Evolutionary conservation across 1,140 invertebrate species (phyloP).

Genomic region (Cheumatopsyche charites): DNA sequence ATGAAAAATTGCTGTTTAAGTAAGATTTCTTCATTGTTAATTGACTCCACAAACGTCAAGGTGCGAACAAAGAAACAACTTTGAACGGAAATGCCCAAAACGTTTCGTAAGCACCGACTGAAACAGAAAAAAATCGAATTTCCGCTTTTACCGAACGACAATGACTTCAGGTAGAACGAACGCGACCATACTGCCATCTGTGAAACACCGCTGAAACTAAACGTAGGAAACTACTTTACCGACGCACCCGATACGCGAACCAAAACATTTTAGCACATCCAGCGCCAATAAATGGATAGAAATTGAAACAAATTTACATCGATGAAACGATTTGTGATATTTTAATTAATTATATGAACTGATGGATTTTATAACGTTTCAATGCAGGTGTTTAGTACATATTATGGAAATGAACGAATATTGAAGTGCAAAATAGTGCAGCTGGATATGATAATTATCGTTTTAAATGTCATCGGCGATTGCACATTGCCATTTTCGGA

Average conservation of each 20-base stretch:
- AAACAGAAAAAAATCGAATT: slow-evolving; percentile 26
- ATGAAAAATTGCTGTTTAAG: not conserved
- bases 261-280: not conserved
- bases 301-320: not conserved
- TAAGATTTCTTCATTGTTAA: slow-evolving; percentile 29
- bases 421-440: too few relatives aligned
- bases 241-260: slow-evolving; percentile 14
- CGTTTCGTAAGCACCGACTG: slow-evolving; percentile 27
- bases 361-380: too few relatives aligned
- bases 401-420: too few relatives aligned
- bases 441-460: not conserved
- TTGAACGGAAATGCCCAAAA: slow-evolving; percentile 35
- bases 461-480: not conserved
- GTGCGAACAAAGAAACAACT: slow-evolving; percentile 31
- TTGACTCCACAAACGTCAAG: slow-evolving; percentile 1
- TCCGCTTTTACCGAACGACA: slow-evolving; percentile 19
- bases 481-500: slow-evolving; percentile 10
- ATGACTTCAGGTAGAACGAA: not conserved
- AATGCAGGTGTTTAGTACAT: too few relatives aligned
- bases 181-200: slow-evolving; percentile 18
- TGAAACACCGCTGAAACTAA: not conserved
- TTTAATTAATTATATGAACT: too few relatives aligned
- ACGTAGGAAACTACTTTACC: slow-evolving; percentile 16
- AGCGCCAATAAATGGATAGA: not conserved
- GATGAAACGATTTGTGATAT: too few relatives aligned